phyloP scores from a whole-genome alignment of 2,888 invertebrate species.

The Lycophotia porphyrea region DNA sequence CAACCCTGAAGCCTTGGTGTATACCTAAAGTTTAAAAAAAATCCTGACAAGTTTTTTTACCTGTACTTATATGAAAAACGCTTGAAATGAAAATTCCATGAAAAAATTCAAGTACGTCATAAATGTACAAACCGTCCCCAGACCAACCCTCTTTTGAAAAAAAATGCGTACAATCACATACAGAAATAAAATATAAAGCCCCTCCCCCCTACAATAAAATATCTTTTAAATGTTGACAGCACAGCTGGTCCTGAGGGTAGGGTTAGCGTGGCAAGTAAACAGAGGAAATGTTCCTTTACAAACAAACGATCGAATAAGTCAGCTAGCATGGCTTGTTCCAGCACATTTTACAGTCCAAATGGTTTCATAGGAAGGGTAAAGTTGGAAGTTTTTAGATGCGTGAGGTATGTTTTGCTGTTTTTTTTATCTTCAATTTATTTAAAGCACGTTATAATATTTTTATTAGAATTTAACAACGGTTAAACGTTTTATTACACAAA shows the following conservation, averaged over 20 bases:
- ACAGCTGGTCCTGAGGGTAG: conserved; percentile 51
- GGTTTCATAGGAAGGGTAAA: not conserved
- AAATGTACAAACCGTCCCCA: not conserved
- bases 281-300: conserved; percentile 29
- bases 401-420: not conserved
- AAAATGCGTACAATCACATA: conserved; percentile 27
- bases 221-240: conserved; percentile 35
- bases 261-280: conserved; percentile 39
- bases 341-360: conserved; percentile 28
- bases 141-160: conserved; percentile 8
- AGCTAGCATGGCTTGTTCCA: conserved; percentile 19
- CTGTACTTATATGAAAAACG: not conserved
- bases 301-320: conserved; percentile 47
- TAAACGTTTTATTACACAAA: too few species aligned
- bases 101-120: not conserved
- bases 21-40: not conserved
- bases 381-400: not conserved
- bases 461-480: too few species aligned
- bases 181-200: conserved; percentile 24
- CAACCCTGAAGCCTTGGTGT: too few species aligned
- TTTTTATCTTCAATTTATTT: not conserved
- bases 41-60: not conserved
- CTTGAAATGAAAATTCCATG: not conserved
- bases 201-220: conserved; percentile 42
- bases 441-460: not conserved